These are phyloP conservation scores for Otus scops DNA, from an alignment of 2,797 vertebrate species.

Conservation along the genomic window DNA sequence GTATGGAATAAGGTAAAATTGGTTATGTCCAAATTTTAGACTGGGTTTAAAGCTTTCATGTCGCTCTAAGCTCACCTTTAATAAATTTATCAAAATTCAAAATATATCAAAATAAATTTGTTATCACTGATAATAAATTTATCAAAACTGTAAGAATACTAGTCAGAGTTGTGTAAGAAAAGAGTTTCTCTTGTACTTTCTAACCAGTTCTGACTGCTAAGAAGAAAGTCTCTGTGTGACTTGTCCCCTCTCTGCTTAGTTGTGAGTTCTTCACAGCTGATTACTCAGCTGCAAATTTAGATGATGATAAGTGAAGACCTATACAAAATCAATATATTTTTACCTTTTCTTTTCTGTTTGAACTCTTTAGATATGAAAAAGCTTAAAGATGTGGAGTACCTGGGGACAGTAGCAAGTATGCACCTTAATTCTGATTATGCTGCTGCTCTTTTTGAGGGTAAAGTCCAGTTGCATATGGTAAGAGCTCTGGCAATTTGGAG, in stretches of 20 bases:
- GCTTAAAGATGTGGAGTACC: slow-evolving; percentile 92
- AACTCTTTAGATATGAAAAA: slow-evolving; percentile 82
- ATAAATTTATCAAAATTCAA: background rate
- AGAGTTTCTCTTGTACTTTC: background rate
- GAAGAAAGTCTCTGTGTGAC: background rate
- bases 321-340: background rate
- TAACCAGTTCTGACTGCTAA: background rate
- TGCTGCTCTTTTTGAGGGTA: slow-evolving; percentile 93
- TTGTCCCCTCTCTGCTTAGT: background rate
- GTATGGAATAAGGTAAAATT: background rate
- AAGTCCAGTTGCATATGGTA: slow-evolving; percentile 96
- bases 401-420: slow-evolving; percentile 91
- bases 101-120: too few species aligned
- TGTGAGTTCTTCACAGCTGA: background rate
- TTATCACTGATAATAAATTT: background rate
- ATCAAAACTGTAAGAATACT: background rate
- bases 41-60: background rate
- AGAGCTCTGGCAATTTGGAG: slow-evolving; percentile 40
- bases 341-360: background rate
- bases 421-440: slow-evolving; percentile 93
- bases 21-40: background rate
- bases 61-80: background rate
- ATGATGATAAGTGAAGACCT: background rate
- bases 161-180: background rate
- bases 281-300: background rate